Evolutionary conservation across 2,888 invertebrate species (phyloP), one percentile per base, ranked within the genome.

Genomic region (Drosophila quinaria): DNA sequence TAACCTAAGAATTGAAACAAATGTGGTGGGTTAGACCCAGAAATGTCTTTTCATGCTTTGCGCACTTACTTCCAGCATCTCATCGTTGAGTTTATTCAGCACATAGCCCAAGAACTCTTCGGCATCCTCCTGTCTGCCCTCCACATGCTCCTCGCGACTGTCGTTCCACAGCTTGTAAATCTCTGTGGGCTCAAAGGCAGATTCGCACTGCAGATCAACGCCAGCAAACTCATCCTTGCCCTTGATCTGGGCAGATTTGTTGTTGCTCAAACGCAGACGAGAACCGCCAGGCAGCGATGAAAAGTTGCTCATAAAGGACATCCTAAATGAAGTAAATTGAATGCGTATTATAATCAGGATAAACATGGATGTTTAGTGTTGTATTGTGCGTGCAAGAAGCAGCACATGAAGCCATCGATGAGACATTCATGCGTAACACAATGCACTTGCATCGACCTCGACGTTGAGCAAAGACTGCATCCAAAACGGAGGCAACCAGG

Each of bases 71-170:
- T 98, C 97, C 3, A 97, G 94, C 98, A 99, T 98, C 94, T 99
- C 99, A 92, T 99, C 99, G 91, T 98, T 98, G 62, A 99, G 95
- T 29, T 97, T 97, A 93, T 98, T 99, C 25, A 99, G 94, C 72
- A 99, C 94, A 91, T 97, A 97, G 8, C 98, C 97, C 2, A 99
- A 94, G 93, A 99, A 98, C 92, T 99, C 99, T 92, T 99, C 99
- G 0, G 99, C 99, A 93, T 99, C 99, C 91, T 99, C 98, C 92
- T 99, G 99, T 19, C 97, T 94, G 0, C 98, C 98, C 92, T 97
- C 97, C 58, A 97, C 96, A 72, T 92, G 91, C 46, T 95, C 94
- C 80, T 95, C 94, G 2, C 96, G 94, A 39, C 96, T 95, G 47
- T 96, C 96, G 74, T 96, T 95, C 89, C 98, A 94, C 93, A 98